phyloP scores from a whole-genome alignment of 1,140 invertebrate species.

The Drosophila elegans region DNA sequence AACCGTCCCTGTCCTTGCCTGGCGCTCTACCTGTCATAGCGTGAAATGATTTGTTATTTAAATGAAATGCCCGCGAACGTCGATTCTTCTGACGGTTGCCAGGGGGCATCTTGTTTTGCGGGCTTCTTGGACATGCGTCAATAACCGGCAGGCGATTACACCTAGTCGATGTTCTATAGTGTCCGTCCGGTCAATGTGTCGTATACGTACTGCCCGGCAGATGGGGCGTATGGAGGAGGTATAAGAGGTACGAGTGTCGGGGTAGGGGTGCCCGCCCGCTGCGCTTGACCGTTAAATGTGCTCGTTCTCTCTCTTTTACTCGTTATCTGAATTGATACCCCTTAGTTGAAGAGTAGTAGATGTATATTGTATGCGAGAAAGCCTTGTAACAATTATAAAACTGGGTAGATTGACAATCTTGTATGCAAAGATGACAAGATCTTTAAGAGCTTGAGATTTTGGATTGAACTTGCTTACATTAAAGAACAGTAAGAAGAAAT shows the following conservation, averaged over 20 bases:
- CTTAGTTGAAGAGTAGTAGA: neutral
- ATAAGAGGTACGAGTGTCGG: slow-evolving; percentile 8
- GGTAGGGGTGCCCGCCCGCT: slow-evolving; percentile 22
- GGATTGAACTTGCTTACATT: too few species aligned
- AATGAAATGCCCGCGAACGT: slow-evolving; percentile 56
- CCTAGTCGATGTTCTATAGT: slow-evolving; percentile 74
- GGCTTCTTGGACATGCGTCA: slow-evolving; percentile 68
- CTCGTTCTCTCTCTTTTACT: slow-evolving; percentile 11
- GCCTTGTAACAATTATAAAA: too few species aligned
- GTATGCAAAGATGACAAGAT: too few species aligned
- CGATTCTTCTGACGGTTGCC: slow-evolving; percentile 42
- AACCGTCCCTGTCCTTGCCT: slow-evolving; percentile 41
- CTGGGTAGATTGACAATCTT: too few species aligned
- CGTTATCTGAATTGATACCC: slow-evolving; percentile 5
- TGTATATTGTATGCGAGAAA: neutral
- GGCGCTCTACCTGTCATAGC: slow-evolving; percentile 62
- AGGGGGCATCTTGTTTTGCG: slow-evolving; percentile 39
- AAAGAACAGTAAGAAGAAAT: too few species aligned
- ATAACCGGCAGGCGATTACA: slow-evolving; percentile 69
- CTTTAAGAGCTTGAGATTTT: too few species aligned
- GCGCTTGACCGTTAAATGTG: slow-evolving; percentile 60
- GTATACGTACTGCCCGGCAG: slow-evolving; percentile 60
- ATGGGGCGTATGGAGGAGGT: slow-evolving; percentile 16
- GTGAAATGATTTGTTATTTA: slow-evolving; percentile 75
- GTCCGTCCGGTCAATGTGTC: slow-evolving; percentile 64